These are phyloP conservation scores for Xylocampa areola DNA, from an alignment of 2,888 invertebrate species.

Conservation along the genomic window DNA sequence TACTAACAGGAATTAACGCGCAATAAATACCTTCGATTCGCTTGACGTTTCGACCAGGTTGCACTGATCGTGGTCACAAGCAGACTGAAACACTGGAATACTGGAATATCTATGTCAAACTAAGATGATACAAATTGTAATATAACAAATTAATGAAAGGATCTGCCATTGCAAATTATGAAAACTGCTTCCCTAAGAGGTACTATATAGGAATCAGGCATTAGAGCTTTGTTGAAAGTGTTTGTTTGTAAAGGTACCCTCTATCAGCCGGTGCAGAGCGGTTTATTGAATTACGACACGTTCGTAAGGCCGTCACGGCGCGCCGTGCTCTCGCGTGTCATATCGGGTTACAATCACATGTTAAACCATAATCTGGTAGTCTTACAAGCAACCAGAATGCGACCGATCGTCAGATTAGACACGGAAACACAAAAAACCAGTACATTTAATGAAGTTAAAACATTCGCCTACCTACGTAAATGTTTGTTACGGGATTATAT, in stretches of 20 bases:
- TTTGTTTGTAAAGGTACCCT: constrained; percentile 62
- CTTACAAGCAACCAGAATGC: constrained; percentile 61
- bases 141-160: too few relatives aligned
- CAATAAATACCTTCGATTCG: too few relatives aligned
- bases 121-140: too few relatives aligned
- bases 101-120: too few relatives aligned
- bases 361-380: constrained; percentile 61
- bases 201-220: constrained; percentile 21
- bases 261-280: constrained; percentile 71
- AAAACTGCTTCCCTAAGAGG: too few relatives aligned
- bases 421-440: constrained; percentile 50
- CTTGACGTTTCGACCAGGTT: too few relatives aligned
- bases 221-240: constrained; percentile 21
- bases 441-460: constrained; percentile 38
- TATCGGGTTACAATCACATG: constrained; percentile 67
- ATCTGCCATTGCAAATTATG: too few relatives aligned
- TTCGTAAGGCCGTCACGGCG: constrained; percentile 64
- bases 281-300: constrained; percentile 74
- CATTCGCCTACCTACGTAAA: constrained; percentile 11
- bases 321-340: constrained; percentile 60
- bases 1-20: too few relatives aligned
- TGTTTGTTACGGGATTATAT: constrained; percentile 20
- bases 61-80: too few relatives aligned
- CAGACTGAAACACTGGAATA: too few relatives aligned
- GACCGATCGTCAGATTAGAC: constrained; percentile 58